Evolutionary conservation across 2,888 invertebrate genomes (phyloP), one percentile per base, ranked within the genome.

Genomic region (Quadroppia sp.): DNA sequence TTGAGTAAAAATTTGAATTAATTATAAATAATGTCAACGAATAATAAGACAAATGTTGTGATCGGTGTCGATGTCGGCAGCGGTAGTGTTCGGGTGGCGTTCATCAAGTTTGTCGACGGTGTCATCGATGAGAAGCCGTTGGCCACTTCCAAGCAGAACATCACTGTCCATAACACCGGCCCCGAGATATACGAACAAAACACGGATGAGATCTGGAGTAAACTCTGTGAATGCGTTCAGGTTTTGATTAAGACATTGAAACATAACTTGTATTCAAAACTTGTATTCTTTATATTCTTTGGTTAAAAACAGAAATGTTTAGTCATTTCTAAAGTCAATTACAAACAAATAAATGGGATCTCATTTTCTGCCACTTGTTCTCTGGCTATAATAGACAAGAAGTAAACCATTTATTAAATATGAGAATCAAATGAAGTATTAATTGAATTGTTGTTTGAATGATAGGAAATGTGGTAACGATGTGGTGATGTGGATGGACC

Each of bases 341-440:
- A 30, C 23, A 48, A 72, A 42, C 36, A 32, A 13, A 70, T 94
- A n/a, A 88, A 87, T 83, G 94, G 94, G n/a, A 88, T 97, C 79
- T 94, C 95, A 4, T 96, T 96, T 84, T 95, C 94, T 85, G 96
- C 95, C 20, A 97, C 96, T 15, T 96, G 96, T 82, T 96, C 96
- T 0, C 83, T 97, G 75, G 96, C 92, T 0, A 89, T 88, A 7
- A 80, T 96, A 50, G 92, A 90, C 80, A 83, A 85, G 11, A 28
- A 56, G 56, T 56, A 25, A 28, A 4, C 11, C 36, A 36, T 23
- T 53, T 53, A 23, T 20, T 13, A 25, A 25, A n/a, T n/a, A n/a
- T n/a, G n/a, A n/a, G n/a, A n/a, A n/a, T n/a, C n/a, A n/a, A n/a
- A n/a, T n/a, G n/a, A n/a, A n/a, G n/a, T 36, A 36, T 36, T 36